These are phyloP conservation scores for Antrozous pallidus DNA, from an alignment of 2,797 vertebrate species.

Conservation along the genomic window DNA sequence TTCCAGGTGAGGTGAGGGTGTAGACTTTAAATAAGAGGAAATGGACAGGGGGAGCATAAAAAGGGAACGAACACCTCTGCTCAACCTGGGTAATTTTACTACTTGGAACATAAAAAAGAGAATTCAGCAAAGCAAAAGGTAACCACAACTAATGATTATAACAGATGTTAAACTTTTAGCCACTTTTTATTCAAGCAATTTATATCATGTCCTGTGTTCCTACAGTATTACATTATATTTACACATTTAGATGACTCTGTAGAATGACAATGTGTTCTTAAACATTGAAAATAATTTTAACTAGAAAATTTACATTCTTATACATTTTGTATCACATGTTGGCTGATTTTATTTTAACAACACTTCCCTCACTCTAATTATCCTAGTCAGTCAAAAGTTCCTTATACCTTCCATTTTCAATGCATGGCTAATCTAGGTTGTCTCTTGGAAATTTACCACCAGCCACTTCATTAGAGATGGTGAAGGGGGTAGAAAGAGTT, in stretches of 20 bases:
- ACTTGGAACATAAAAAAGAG: not conserved
- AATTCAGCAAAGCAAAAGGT: not conserved
- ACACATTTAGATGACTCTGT: slow-evolving; percentile 39
- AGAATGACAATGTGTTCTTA: slow-evolving; percentile 57
- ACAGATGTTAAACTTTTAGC: slow-evolving; percentile 36
- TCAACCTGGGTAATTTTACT: not conserved
- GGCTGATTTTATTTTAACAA: slow-evolving; percentile 53
- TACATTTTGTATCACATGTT: slow-evolving; percentile 37
- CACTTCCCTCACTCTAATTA: slow-evolving; percentile 14
- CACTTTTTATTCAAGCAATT: slow-evolving; percentile 41
- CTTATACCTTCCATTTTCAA: not conserved
- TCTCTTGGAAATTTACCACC: not conserved
- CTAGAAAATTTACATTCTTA: slow-evolving; percentile 43
- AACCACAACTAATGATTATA: not conserved
- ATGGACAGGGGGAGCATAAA: not conserved
- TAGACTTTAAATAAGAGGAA: not conserved
- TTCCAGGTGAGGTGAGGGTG: not conserved
- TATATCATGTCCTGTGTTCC: slow-evolving; percentile 18
- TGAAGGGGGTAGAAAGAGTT: not conserved
- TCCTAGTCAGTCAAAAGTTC: slow-evolving; percentile 31
- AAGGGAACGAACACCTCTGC: not conserved
- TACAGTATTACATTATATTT: slow-evolving; percentile 44
- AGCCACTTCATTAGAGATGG: not conserved
- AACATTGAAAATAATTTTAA: slow-evolving; percentile 51
- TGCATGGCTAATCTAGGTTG: not conserved